These are phyloP conservation scores for Nesogale talazaci DNA, from an alignment of 2,113 vertebrate species.

Conservation along the genomic window DNA sequence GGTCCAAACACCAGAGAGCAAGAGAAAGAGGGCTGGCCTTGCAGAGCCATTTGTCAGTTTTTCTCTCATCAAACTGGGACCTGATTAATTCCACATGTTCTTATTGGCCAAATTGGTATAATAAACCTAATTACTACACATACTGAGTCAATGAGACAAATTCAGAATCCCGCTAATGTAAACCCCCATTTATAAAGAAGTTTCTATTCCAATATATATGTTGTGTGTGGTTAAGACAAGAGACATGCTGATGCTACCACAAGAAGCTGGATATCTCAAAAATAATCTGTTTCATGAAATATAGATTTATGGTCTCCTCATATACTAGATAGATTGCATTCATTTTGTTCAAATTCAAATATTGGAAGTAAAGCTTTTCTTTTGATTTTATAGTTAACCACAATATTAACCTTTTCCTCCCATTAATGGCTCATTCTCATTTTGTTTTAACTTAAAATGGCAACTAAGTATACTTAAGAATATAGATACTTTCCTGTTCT, in stretches of 20 bases:
- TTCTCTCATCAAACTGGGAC: too few species aligned
- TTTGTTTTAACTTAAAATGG: not conserved
- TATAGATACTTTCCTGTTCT: not conserved
- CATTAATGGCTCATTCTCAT: not conserved
- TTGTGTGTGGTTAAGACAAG: not conserved
- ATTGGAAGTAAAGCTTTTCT: not conserved
- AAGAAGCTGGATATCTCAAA: not conserved
- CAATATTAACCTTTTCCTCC: not conserved
- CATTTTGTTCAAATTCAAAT: not conserved
- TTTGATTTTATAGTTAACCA: not conserved
- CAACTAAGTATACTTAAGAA: not conserved
- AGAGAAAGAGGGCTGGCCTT: too few species aligned
- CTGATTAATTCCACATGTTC: too few species aligned
- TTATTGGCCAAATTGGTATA: too few species aligned
- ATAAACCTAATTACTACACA: too few species aligned
- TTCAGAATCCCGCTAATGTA: rapidly evolving
- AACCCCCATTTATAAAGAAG: not conserved
- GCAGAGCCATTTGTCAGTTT: too few species aligned
- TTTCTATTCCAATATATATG: not conserved
- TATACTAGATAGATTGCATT: too few species aligned
- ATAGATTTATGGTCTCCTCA: not conserved
- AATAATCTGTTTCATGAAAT: not conserved
- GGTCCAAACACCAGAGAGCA: too few species aligned
- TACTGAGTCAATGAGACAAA: too few species aligned
- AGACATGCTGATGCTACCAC: not conserved